Evolutionary conservation across 2,888 invertebrate species (phyloP).

Genomic region (Chelonus formosanus): DNA sequence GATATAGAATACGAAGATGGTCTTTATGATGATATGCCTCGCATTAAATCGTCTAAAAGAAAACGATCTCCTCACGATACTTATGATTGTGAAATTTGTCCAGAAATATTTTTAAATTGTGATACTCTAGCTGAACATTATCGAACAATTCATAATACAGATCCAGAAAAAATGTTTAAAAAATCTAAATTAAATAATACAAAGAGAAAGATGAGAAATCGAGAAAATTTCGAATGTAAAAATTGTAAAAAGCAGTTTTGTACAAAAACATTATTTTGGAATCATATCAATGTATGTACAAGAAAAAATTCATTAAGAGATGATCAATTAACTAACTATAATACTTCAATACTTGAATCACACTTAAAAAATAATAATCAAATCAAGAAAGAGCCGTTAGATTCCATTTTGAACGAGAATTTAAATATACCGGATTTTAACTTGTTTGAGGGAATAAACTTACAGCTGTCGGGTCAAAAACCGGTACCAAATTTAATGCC

Average conservation of each 20-base stretch:
- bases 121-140: constrained; percentile 58
- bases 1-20: constrained; percentile 57
- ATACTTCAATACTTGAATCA: constrained; percentile 56
- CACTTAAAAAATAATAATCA: constrained; percentile 60
- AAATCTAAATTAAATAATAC: constrained; percentile 42
- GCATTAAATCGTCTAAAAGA: constrained; percentile 49
- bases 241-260: constrained; percentile 59
- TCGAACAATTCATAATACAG: constrained; percentile 59
- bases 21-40: constrained; percentile 46
- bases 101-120: constrained; percentile 58
- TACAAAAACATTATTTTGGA: constrained; percentile 58
- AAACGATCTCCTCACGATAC: constrained; percentile 53
- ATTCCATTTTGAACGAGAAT: constrained; percentile 48
- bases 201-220: constrained; percentile 45
- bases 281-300: constrained; percentile 56
- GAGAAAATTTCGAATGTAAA: constrained; percentile 58
- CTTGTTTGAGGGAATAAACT: constrained; percentile 62
- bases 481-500: constrained; percentile 61
- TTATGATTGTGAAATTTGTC: constrained; percentile 60
- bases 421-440: constrained; percentile 63
- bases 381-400: constrained; percentile 50
- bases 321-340: constrained; percentile 35
- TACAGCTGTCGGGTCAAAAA: constrained; percentile 60
- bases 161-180: constrained; percentile 53
- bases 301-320: constrained; percentile 36